Percentiles rank a stretch among this genome's conserved stretches.
phyloP scores from a whole-genome alignment of 2,888 invertebrate genomes.

The Harpalus rubripes region DNA sequence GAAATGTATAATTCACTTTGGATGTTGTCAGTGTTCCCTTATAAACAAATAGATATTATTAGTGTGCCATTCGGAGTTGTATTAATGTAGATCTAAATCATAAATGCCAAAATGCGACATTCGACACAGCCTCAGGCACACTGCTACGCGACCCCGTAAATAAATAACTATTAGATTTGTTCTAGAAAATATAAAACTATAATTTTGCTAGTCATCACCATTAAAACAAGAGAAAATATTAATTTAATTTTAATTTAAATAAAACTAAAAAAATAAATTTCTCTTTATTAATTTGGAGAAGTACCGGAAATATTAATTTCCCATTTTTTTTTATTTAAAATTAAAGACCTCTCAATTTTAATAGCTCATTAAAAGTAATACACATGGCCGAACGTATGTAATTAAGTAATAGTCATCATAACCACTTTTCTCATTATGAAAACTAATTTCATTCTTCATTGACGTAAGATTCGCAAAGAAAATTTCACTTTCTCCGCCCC shows the following conservation, averaged over 20 bases:
- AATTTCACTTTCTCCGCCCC: conserved; percentile 22
- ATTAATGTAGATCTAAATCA: no score
- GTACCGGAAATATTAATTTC: not conserved
- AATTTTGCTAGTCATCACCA: not conserved
- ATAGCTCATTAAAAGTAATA: not conserved
- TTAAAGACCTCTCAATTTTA: not conserved
- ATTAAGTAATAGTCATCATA: not conserved
- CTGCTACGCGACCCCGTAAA: no score
- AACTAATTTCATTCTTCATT: not conserved
- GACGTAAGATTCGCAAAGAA: not conserved
- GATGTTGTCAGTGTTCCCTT: no score
- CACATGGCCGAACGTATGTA: not conserved
- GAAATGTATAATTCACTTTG: no score
- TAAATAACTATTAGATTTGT: no score
- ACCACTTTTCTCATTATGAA: not conserved
- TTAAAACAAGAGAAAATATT: not conserved
- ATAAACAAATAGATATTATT: no score
- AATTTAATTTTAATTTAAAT: conserved; percentile 4
- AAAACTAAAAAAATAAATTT: not conserved
- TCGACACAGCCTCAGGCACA: no score
- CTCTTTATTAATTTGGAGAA: not conserved
- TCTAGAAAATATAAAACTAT: no score
- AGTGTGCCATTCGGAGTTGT: no score
- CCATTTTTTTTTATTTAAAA: not conserved
- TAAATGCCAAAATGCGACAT: no score